phyloP scores from a whole-genome alignment of 1,140 invertebrate species.

The Drosophila triauraria region DNA sequence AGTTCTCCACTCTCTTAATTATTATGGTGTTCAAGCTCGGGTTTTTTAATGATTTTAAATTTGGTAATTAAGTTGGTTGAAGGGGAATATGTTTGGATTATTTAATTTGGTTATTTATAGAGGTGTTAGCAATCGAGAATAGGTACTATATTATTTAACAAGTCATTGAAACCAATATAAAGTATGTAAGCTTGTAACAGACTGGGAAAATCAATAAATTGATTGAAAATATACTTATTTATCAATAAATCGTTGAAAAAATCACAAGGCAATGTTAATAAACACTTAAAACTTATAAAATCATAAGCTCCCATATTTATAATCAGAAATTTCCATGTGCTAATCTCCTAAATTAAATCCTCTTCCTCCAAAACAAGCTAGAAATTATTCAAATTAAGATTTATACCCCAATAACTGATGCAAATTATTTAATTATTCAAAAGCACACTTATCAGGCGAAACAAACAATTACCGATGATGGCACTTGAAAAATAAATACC shows the following conservation, averaged over 20 bases:
- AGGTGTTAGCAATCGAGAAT: neutral
- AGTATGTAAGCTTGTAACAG: neutral
- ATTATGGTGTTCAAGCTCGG: neutral
- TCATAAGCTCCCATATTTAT: neutral
- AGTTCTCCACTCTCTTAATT: neutral
- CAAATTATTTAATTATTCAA: slow-evolving; percentile 4
- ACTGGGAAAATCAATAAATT: neutral
- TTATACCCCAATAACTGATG: neutral
- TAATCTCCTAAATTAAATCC: neutral
- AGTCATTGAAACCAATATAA: neutral
- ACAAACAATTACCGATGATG: neutral
- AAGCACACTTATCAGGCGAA: neutral
- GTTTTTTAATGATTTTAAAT: neutral
- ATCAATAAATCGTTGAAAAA: neutral
- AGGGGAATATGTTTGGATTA: neutral
- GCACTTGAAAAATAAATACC: slow-evolving; percentile 1
- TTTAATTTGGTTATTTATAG: neutral
- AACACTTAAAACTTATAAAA: neutral
- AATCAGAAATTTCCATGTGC: neutral
- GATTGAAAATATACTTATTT: neutral
- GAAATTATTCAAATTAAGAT: neutral
- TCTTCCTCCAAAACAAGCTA: too few species aligned
- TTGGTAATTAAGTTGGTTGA: neutral
- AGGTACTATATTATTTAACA: neutral
- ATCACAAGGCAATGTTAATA: neutral